Base-by-base conservation (phyloP, 2,888 invertebrate species). In the Sesia bembeciformis region DNA sequence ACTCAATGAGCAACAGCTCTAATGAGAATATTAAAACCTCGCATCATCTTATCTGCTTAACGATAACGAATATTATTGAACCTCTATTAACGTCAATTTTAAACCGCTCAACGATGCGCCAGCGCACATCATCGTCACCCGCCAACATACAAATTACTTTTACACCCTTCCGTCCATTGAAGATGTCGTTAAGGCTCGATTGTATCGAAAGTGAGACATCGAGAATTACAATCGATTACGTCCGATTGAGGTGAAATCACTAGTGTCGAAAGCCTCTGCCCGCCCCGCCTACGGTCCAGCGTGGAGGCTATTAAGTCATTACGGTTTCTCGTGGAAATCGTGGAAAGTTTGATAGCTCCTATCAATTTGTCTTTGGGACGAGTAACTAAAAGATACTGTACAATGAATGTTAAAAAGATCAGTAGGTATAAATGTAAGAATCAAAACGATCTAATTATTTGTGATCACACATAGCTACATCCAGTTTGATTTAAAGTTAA, bases 161-260 rank as follows among this genome's bases (percentile, higher is more conserved):
- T 51, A 43, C 42, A 49, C 53, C 23, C n/a, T 39, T 49, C 53
- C 53, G 51, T 55, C 56, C 54, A 8, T 38, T 49, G 40, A 51
- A 40, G 57, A 49, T 51, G 57, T 53, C 57, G 49, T 57, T 52
- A 51, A 42, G 57, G 53, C 56, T 55, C 54, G 53, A 52, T 66
- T 60, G 62, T 63, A 65, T 63, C 64, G 56, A 74, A 77, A 76
- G 74, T 73, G 70, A 69, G 68, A 70, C 67, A 67, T 74, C 67
- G 72, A 55, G 60, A 67, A 72, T 74, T 68, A 68, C 72, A 69
- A 75, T 70, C 76, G 75, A 77, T 78, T 77, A 74, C 67, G 52
- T 52, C 54, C 54, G 64, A 65, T 50, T 50, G 50, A 52, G 54
- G 70, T 67, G 74, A 74, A 75, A 75, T 59, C 63, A 62, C 60